phyloP scores from a whole-genome alignment of 2,888 invertebrate genomes.

The Dasysyrphus albostriatus region DNA sequence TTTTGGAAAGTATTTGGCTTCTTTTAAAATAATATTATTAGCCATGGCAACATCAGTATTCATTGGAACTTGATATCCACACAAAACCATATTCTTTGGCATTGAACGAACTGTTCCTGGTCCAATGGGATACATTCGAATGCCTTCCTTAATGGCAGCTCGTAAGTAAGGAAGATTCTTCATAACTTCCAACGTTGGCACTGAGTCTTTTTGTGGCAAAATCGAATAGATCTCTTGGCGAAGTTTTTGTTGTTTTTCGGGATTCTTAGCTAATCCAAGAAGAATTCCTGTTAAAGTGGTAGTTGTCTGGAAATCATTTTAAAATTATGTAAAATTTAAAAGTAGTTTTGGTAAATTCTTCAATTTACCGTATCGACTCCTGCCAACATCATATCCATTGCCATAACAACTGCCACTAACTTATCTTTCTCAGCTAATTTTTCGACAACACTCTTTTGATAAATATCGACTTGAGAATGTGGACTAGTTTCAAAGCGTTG shows the following conservation, averaged over 20 bases:
- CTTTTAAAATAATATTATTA: slow-evolving; percentile 87
- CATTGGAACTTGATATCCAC: slow-evolving; percentile 87
- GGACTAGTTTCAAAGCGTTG: slow-evolving; percentile 70
- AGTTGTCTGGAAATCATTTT: slow-evolving; percentile 84
- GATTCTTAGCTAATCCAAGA: slow-evolving; percentile 87
- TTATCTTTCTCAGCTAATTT: slow-evolving; percentile 84
- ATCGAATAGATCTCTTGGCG: slow-evolving; percentile 85
- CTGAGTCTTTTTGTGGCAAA: slow-evolving; percentile 82
- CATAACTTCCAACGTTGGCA: slow-evolving; percentile 83
- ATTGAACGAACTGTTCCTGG: slow-evolving; percentile 86
- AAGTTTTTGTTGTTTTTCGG: slow-evolving; percentile 87
- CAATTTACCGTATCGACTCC: slow-evolving; percentile 87
- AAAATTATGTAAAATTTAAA: not conserved
- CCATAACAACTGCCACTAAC: slow-evolving; percentile 85
- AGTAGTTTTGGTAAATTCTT: not conserved
- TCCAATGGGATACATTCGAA: slow-evolving; percentile 87
- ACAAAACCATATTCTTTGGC: slow-evolving; percentile 85
- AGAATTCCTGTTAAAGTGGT: slow-evolving; percentile 85
- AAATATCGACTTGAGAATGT: slow-evolving; percentile 77
- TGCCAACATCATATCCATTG: slow-evolving; percentile 86
- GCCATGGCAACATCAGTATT: slow-evolving; percentile 89
- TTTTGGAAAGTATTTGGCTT: slow-evolving; percentile 87
- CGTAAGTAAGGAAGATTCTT: slow-evolving; percentile 86
- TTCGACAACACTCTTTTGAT: slow-evolving; percentile 84
- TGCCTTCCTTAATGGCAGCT: slow-evolving; percentile 89